These are phyloP conservation scores for Eupithecia insigniata DNA, from an alignment of 2,888 invertebrate species.

Conservation along the genomic window DNA sequence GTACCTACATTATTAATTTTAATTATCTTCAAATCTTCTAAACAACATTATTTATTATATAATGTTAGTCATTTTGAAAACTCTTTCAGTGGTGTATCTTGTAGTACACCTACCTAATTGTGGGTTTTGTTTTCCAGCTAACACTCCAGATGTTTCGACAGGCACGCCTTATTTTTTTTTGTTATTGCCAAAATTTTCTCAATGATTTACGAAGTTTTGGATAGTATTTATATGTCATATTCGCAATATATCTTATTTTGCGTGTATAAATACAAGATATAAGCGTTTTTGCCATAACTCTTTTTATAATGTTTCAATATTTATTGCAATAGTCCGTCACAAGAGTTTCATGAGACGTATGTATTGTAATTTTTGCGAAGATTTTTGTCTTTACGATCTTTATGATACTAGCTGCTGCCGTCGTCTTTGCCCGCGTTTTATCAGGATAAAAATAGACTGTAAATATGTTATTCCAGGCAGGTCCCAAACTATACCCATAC, in stretches of 20 bases:
- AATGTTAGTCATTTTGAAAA: too few relatives aligned
- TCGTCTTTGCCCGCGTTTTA: too few relatives aligned
- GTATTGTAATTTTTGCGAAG: too few relatives aligned
- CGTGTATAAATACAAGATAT: conserved; percentile 1
- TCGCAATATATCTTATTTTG: conserved; percentile 9
- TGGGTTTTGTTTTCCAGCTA: neutral
- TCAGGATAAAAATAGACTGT: too few relatives aligned
- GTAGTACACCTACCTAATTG: neutral
- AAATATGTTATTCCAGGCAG: too few relatives aligned
- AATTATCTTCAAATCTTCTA: too few relatives aligned
- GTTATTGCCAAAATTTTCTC: conserved; percentile 22
- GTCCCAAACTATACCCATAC: too few relatives aligned
- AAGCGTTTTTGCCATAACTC: conserved; percentile 6
- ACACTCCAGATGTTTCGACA: conserved; percentile 22
- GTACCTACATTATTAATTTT: too few relatives aligned
- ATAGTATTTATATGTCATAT: conserved; percentile 19
- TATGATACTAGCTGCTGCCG: too few relatives aligned
- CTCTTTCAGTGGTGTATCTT: neutral
- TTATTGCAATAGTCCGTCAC: neutral
- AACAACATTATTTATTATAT: too few relatives aligned
- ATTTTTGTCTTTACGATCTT: too few relatives aligned
- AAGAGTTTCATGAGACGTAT: too few relatives aligned
- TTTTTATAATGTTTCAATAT: conserved; percentile 5
- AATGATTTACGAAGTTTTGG: conserved; percentile 25
- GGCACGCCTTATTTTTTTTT: conserved; percentile 18